These are phyloP conservation scores for Lutjanus argentimaculatus DNA, from an alignment of 2,797 vertebrate genomes.

Conservation along the genomic window DNA sequence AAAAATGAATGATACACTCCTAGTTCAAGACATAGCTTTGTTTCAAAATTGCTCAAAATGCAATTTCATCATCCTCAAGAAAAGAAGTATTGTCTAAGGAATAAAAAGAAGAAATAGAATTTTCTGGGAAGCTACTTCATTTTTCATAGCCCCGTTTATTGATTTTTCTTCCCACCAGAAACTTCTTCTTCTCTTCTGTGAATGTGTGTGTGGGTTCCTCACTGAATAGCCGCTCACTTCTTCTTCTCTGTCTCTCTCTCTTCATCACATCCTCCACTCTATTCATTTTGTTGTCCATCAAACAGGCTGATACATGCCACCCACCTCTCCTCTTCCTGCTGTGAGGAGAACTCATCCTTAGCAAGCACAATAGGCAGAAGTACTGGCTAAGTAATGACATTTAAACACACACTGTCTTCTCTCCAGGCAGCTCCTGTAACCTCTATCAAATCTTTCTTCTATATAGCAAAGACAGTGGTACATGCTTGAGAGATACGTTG, in stretches of 20 bases:
- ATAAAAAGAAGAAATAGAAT: constrained; percentile 34
- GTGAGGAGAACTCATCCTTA: constrained; percentile 15
- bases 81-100: constrained; percentile 5
- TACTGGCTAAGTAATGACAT: constrained; percentile 33
- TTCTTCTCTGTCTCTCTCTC: constrained; percentile 20
- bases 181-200: constrained; percentile 23
- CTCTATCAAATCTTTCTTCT: constrained; percentile 11
- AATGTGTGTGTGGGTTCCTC: constrained; percentile 40
- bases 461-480: neutral
- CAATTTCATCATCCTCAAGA: constrained; percentile 33
- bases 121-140: constrained; percentile 51
- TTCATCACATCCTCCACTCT: constrained; percentile 47
- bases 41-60: constrained; percentile 27
- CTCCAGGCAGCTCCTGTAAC: constrained; percentile 1
- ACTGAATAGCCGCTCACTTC: constrained; percentile 36
- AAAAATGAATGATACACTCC: neutral
- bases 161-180: constrained; percentile 58
- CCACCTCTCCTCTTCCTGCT: constrained; percentile 34
- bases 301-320: constrained; percentile 42
- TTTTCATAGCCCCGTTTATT: constrained; percentile 48
- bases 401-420: constrained; percentile 11
- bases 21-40: neutral
- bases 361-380: constrained; percentile 22
- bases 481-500: neutral
- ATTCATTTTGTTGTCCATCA: constrained; percentile 55